These are phyloP conservation scores for Callocephalon fimbriatum DNA, from an alignment of 2,113 vertebrate genomes.

Conservation along the genomic window DNA sequence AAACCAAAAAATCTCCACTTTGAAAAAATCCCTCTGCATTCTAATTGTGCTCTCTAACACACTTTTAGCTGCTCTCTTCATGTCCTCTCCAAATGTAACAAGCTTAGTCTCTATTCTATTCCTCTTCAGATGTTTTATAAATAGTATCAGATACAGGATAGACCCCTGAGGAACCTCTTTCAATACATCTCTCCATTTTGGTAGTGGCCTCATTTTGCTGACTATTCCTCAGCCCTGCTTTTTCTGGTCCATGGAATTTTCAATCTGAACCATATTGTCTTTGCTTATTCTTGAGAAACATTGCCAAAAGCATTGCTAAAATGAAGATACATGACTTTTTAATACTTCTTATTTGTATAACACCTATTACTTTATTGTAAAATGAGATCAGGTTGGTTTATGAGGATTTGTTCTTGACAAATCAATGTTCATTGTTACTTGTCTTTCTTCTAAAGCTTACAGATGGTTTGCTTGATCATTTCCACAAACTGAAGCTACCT, in stretches of 20 bases:
- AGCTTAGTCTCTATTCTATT: neutral
- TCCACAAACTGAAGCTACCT: neutral
- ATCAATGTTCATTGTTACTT: neutral
- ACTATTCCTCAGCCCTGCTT: neutral
- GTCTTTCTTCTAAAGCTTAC: neutral
- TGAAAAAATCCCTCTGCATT: neutral
- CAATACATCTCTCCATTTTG: neutral
- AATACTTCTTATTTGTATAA: neutral
- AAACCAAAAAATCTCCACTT: neutral
- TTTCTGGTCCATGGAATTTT: neutral
- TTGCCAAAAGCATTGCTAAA: neutral
- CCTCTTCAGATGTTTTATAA: neutral
- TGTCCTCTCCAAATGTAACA: neutral
- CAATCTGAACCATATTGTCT: neutral
- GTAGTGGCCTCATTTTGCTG: neutral
- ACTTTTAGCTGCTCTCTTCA: neutral
- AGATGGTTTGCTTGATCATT: neutral
- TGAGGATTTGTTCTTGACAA: neutral
- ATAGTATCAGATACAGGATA: neutral
- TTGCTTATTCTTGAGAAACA: neutral
- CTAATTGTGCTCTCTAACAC: neutral
- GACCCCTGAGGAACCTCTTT: neutral
- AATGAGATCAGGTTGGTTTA: neutral
- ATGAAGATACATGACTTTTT: neutral
- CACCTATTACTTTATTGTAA: neutral